phyloP scores from a whole-genome alignment of 2,888 invertebrate species.

The Scaptomyza caliginosa region DNA sequence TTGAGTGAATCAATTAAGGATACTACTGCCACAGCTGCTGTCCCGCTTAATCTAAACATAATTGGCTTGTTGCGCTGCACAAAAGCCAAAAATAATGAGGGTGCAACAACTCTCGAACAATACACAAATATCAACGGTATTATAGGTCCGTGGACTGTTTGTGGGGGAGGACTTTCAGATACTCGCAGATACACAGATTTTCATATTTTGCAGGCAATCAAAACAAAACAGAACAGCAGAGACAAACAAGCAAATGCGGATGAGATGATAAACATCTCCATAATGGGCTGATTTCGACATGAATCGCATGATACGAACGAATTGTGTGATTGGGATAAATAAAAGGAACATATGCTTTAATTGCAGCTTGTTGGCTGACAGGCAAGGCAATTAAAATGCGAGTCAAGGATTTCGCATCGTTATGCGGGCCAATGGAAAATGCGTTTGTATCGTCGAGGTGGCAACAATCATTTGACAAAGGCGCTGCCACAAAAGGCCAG shows the following conservation, averaged over 20 bases:
- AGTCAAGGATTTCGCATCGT: slow-evolving; percentile 39
- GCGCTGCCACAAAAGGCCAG: slow-evolving; percentile 11
- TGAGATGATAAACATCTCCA: slow-evolving; percentile 77
- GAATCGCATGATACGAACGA: slow-evolving; percentile 39
- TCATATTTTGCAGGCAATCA: slow-evolving; percentile 56
- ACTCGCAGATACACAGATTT: slow-evolving; percentile 37
- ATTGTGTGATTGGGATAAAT: slow-evolving; percentile 17
- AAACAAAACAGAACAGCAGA: slow-evolving; percentile 31
- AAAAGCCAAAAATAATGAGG: slow-evolving; percentile 78
- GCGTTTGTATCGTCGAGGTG: slow-evolving; percentile 43
- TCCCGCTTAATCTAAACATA: slow-evolving; percentile 68
- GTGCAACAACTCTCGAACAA: slow-evolving; percentile 47
- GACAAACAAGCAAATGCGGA: slow-evolving; percentile 51
- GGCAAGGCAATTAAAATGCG: slow-evolving; percentile 50
- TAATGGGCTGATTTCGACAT: slow-evolving; percentile 73
- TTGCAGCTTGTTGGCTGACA: slow-evolving; percentile 65
- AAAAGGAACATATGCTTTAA: slow-evolving; percentile 69
- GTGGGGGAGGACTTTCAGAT: slow-evolving; percentile 15
- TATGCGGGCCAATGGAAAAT: slow-evolving; percentile 56
- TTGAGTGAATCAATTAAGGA: slow-evolving; percentile 61
- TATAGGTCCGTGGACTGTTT: slow-evolving; percentile 17
- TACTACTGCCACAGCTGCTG: slow-evolving; percentile 52
- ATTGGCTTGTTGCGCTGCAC: slow-evolving; percentile 70
- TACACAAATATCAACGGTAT: slow-evolving; percentile 44
- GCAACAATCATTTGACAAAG: slow-evolving; percentile 57